Percentiles rank a stretch among this genome's conserved stretches.
Evolutionary conservation across 2,113 vertebrate species (phyloP).

Genomic region (Sylvia atricapilla): DNA sequence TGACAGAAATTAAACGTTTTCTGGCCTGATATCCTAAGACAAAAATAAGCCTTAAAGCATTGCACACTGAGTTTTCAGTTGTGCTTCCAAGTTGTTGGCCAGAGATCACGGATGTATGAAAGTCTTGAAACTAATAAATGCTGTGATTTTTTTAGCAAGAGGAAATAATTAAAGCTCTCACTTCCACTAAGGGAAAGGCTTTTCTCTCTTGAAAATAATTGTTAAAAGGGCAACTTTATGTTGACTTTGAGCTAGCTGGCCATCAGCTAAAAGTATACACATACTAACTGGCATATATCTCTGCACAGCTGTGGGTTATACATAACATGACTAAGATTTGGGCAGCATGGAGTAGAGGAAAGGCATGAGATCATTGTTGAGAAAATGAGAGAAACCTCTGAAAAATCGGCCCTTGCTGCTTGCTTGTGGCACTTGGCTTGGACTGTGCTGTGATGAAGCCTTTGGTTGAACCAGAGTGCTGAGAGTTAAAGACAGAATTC

Average conservation of each 20-base stretch:
- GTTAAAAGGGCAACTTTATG: rapidly evolving
- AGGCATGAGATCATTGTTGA: rapidly evolving
- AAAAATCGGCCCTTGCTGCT: not conserved
- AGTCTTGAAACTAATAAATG: not conserved
- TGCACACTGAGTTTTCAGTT: rapidly evolving
- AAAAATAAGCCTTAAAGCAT: not conserved
- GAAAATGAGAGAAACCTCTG: not conserved
- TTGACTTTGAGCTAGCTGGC: not conserved
- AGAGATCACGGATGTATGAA: rapidly evolving
- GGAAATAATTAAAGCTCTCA: not conserved
- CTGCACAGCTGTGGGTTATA: rapidly evolving
- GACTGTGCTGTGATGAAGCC: not conserved
- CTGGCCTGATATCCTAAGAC: not conserved
- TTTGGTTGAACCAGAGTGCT: not conserved
- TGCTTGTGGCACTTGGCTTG: not conserved
- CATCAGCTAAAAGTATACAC: rapidly evolving
- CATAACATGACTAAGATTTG: rapidly evolving
- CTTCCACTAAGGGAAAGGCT: not conserved
- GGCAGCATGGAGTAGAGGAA: not conserved
- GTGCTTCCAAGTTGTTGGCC: not conserved
- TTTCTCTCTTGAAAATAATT: not conserved
- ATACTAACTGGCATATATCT: rapidly evolving
- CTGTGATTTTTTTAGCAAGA: not conserved
- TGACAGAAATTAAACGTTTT: not conserved
- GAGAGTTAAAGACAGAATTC: not conserved